These are phyloP conservation scores for Clarias fuscus DNA, from an alignment of 2,797 vertebrate species.

Conservation along the genomic window DNA sequence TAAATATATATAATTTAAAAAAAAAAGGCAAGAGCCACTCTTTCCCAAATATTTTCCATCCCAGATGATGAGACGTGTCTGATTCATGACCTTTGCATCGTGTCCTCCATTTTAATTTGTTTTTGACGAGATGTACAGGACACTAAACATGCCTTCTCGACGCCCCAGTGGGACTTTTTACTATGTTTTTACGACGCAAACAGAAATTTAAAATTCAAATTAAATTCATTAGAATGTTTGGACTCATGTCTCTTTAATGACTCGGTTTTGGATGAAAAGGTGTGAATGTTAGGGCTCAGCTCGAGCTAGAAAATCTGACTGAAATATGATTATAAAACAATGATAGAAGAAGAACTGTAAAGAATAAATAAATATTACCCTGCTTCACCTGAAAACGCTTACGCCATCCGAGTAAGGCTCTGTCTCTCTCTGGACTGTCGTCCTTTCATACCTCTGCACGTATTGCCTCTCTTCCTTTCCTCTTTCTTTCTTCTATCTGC, in stretches of 20 bases:
- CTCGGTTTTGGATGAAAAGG: not conserved
- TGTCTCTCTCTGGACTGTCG: not conserved
- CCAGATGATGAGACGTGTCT: not conserved
- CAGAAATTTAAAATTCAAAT: no score
- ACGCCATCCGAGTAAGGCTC: no score
- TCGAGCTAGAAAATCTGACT: not conserved
- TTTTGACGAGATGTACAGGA: not conserved
- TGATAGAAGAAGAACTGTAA: no score
- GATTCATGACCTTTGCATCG: not conserved
- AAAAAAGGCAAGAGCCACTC: no score
- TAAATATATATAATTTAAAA: no score
- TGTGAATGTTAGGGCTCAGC: not conserved
- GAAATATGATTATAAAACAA: not conserved
- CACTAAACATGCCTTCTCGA: not conserved
- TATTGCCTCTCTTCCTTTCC: not conserved
- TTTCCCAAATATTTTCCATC: not conserved
- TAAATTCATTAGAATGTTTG: not conserved
- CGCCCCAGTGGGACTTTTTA: no score
- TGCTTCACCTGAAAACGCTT: not conserved
- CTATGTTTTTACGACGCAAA: no score
- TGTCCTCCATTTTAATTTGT: not conserved
- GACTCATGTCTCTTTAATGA: not conserved
- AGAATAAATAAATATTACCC: not conserved
- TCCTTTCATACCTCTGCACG: not conserved
- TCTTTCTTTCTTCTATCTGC: not conserved